Base-by-base conservation (phyloP, 2,888 invertebrate genomes). In the Lingula anatina region DNA sequence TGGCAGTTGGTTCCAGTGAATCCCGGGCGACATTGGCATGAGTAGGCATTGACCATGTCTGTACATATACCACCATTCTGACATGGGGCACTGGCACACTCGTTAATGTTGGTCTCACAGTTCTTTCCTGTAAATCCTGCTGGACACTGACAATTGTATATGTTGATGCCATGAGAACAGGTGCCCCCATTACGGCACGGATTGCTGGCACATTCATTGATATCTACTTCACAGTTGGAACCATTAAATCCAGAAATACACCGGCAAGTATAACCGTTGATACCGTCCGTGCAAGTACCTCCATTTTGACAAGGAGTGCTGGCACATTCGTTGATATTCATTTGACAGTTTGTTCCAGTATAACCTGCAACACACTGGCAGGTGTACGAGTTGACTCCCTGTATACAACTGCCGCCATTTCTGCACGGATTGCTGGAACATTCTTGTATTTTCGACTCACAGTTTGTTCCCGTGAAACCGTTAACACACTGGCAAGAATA, bases 231-330 rank as follows among this genome's bases (percentile, higher is more conserved):
- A 39, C 40, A 39, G 21, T 39, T 20, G 15, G 21, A 12, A 12
- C 40, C 40, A 12, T 20, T 39, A 12, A 21, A 39, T 20, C 21
- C 40, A 4, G 18, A 4, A 20, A 20, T 64, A 57, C 70, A 70
- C 12, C 57, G 53, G 46, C 70, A 70, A 43, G 68, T 64, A 28
- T 65, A 70, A 1, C 55, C 53, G 28, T 60, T 55, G 89, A 75
- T 90, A 88, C 59, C 90, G 79, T 96, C 94, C 59, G 92, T 81
- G 69, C 96, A 96, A 44, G 94, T 93, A 50, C 94, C 96, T 59
- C 93, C 92, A 78, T 95, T 93, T 70, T 89, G 87, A 76, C 96
- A 96, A 0, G 96, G 96, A 97, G n/a, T n/a, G n/a, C n/a, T n/a
- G n/a, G n/a, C n/a, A n/a, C n/a, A n/a, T n/a, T n/a, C n/a, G n/a